Evolutionary conservation across 1,140 invertebrate species (phyloP), one percentile per base, ranked within the genome.

Genomic region (Aplysia californica): DNA sequence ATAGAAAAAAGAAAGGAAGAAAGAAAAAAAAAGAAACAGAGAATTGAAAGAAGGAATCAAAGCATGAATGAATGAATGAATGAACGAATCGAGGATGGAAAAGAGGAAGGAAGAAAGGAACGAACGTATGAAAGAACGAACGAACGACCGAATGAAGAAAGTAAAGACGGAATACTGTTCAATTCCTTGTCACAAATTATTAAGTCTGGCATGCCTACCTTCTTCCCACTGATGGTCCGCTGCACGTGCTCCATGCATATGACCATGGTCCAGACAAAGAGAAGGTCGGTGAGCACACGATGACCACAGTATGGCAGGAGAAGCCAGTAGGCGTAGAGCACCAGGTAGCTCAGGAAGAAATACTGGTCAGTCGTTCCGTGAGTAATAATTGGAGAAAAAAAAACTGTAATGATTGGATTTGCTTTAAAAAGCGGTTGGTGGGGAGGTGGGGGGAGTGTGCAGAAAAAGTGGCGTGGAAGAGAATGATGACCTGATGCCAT

Each of bases 291-390:
- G 31, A 91, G 56, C 2, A 78, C 77, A 18, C 86, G 75, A 77
- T 90, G 84, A 2, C 90, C 90, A 85, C 90, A 91, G 15, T 85
- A 88, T 3, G 90, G 90, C 86, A 86, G 85, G 38, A 91, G 59
- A 29, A 89, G 82, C 29, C 87, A 89, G 3, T 89, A 59, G 70
- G 86, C 87, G 73, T 90, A 91, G 29, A 90, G 66, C 0, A 81
- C 85, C 69, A 91, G 83, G 77, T 86, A 91, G 0, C 86, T 36
- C 55, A 90, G 85, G 71, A 90, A 90, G 61, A 91, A 89, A 39
- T 89, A 73, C 89, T 89, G 76, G 39, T 78, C 15, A 58, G 3
- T 23, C 5, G 31, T 23, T 23, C 3, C n/a, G 44, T 50, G 10
- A 50, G n/a, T n/a, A n/a, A n/a, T n/a, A n/a, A n/a, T n/a, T n/a